Conservation (phyloP, 2,113 vertebrate species). For the Gasterosteus nipponicus region DNA sequence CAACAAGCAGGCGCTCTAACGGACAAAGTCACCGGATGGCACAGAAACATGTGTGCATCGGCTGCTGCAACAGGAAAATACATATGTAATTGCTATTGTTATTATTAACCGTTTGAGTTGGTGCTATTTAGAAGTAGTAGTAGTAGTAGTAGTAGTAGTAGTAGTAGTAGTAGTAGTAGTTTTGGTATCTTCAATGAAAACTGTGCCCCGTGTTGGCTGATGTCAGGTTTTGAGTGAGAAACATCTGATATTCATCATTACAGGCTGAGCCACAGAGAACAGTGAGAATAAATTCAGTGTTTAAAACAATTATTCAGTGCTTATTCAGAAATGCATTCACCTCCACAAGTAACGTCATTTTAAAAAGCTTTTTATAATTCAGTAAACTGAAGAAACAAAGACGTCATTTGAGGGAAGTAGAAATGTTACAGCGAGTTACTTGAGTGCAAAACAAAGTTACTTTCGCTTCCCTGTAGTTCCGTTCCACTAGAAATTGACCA, state of each 20-base stretch:
- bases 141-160: no score
- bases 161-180: no score
- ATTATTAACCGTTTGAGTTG: not conserved
- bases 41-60: not conserved
- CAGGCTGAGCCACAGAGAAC: not conserved
- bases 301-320: not conserved
- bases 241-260: not conserved
- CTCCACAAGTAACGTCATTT: not conserved
- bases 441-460: not conserved
- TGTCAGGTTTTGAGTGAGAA: not conserved
- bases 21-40: not conserved
- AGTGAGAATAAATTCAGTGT: not conserved
- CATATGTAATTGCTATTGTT: not conserved
- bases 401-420: not conserved
- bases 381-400: not conserved
- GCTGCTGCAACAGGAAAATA: not conserved
- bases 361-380: not conserved
- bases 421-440: slow-evolving; percentile 9
- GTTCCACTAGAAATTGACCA: not conserved
- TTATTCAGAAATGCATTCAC: not conserved
- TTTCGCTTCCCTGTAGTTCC: not conserved
- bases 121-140: not conserved
- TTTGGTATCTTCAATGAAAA: not conserved
- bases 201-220: not conserved
- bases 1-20: not conserved